Conservation (phyloP, 2,888 invertebrate species). For the Leucozona laternaria region DNA sequence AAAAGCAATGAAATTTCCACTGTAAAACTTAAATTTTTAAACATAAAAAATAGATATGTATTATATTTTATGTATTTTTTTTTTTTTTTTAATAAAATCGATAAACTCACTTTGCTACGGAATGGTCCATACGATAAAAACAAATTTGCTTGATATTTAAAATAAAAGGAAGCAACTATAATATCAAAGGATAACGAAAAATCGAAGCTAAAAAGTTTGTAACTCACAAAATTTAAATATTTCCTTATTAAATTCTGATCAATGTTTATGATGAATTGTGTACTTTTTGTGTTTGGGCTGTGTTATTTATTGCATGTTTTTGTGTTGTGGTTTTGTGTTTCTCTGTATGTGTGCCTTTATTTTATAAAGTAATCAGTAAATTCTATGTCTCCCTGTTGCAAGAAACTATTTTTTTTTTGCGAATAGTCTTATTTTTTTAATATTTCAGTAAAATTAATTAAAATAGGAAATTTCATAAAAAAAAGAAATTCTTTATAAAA, state of each 20-base stretch:
- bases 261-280: conserved; percentile 6
- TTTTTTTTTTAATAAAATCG: conserved; percentile 17
- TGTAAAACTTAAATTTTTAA: conserved; percentile 39
- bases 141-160: conserved; percentile 46
- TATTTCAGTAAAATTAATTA: conserved; percentile 7
- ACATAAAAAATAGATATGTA: conserved; percentile 5
- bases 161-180: conserved; percentile 71
- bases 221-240: conserved; percentile 39
- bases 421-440: conserved; percentile 15
- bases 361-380: conserved; percentile 13
- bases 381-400: conserved; percentile 73
- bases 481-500: conserved; percentile 14
- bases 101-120: conserved; percentile 64
- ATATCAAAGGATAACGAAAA: conserved; percentile 30
- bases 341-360: conserved; percentile 13
- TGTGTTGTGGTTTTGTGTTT: conserved; percentile 10
- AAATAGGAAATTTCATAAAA: conserved; percentile 12
- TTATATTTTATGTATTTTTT: background rate
- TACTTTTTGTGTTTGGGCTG: background rate
- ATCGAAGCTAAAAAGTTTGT: conserved; percentile 50
- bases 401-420: conserved; percentile 28
- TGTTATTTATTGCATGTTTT: conserved; percentile 3
- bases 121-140: conserved; percentile 51
- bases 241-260: background rate
- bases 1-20: conserved; percentile 67